These are phyloP conservation scores for Pseudochirops corinnae DNA, from an alignment of 2,797 vertebrate species.

Conservation along the genomic window DNA sequence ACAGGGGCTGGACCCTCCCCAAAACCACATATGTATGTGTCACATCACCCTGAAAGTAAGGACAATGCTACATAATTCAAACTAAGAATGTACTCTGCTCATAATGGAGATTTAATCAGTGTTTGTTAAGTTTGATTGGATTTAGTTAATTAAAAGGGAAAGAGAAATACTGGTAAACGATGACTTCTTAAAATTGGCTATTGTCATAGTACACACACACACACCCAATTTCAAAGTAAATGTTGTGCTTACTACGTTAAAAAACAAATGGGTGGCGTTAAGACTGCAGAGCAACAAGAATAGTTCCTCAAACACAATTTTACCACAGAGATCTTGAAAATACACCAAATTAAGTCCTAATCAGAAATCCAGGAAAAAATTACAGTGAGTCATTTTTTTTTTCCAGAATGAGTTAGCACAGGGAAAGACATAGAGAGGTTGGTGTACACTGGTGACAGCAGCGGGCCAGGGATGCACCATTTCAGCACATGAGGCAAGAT, in stretches of 20 bases:
- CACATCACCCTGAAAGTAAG: neutral
- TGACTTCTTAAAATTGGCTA: neutral
- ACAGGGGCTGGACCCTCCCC: neutral
- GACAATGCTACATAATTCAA: neutral
- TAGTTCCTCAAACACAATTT: neutral
- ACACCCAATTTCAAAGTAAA: neutral
- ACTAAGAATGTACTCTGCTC: neutral
- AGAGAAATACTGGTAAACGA: neutral
- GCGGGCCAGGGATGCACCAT: neutral
- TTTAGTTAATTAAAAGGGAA: neutral
- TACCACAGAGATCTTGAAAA: neutral
- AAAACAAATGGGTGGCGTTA: neutral
- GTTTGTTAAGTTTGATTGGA: neutral
- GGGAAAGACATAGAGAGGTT: neutral
- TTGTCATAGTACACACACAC: neutral
- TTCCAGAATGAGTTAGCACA: neutral
- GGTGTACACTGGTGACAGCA: neutral
- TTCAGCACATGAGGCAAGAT: neutral
- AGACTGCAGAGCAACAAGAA: neutral
- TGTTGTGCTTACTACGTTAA: neutral
- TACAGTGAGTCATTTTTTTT: neutral
- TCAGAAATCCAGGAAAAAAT: neutral
- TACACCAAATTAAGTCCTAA: neutral
- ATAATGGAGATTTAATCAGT: neutral
- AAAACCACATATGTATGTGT: neutral